A percentile compares a stretch with the other conserved stretches of the same genome.
These are phyloP conservation scores for Agrochola macilenta DNA, from an alignment of 2,888 invertebrate species.

Conservation along the genomic window DNA sequence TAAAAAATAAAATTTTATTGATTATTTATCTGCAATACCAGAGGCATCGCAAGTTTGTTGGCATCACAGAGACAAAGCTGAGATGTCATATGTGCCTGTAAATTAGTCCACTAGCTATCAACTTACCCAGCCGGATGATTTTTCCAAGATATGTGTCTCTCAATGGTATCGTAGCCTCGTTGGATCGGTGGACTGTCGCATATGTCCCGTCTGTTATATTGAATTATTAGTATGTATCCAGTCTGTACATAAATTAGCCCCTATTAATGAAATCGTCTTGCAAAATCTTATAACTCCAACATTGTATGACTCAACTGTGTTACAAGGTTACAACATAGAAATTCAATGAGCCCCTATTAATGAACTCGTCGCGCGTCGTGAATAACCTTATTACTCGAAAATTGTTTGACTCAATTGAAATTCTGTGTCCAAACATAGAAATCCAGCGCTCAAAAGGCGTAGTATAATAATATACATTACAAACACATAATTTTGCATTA, in stretches of 20 bases:
- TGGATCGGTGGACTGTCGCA: conserved; percentile 31
- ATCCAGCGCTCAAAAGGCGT: too few species aligned
- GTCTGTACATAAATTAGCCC: neutral
- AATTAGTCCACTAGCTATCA: neutral
- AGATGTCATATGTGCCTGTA: neutral
- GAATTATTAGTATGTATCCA: conserved; percentile 9
- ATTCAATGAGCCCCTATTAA: neutral
- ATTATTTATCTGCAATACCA: too few species aligned
- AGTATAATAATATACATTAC: neutral
- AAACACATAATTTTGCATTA: neutral
- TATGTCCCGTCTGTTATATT: conserved; percentile 30
- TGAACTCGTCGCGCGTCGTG: neutral
- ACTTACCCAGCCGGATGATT: conserved; percentile 35
- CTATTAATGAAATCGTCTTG: neutral
- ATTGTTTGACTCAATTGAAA: neutral
- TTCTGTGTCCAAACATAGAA: neutral
- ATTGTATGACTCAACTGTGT: neutral
- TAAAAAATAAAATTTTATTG: too few species aligned
- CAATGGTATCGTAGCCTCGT: conserved; percentile 25
- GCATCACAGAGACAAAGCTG: neutral
- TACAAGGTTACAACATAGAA: neutral
- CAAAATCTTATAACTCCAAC: neutral
- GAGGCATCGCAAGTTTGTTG: too few species aligned
- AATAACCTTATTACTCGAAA: neutral
- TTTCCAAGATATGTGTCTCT: conserved; percentile 25